Evolutionary conservation across 2,113 vertebrate genomes (phyloP).

Genomic region (Bothrops jararaca): DNA sequence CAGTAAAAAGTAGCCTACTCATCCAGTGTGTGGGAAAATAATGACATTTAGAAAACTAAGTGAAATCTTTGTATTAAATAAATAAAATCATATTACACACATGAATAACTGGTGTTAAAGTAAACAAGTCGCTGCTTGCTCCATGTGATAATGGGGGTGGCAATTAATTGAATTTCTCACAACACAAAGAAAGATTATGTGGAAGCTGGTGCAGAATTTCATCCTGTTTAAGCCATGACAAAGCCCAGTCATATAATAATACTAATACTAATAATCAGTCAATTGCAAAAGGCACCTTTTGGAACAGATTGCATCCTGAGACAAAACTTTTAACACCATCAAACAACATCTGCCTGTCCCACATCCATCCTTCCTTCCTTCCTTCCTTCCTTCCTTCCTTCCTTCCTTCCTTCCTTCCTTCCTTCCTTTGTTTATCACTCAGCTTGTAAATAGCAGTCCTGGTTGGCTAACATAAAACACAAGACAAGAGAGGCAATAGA

Average conservation of each 20-base stretch:
- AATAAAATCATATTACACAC: neutral
- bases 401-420: neutral
- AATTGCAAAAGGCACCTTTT: neutral
- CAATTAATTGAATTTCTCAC: neutral
- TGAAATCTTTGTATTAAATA: neutral
- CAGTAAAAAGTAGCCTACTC: neutral
- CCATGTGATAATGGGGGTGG: neutral
- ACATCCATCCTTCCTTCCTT: neutral
- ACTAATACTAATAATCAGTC: neutral
- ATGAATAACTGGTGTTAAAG: neutral
- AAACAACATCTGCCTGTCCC: neutral
- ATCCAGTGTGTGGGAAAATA: neutral
- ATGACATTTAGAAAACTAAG: neutral
- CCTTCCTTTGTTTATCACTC: neutral
- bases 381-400: neutral
- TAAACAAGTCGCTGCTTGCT: conserved; percentile 10
- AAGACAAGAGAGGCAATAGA: neutral
- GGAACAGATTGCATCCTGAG: neutral
- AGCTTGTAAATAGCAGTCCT: neutral
- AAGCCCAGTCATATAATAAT: neutral
- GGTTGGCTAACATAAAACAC: neutral
- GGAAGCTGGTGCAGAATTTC: neutral
- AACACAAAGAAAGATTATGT: neutral
- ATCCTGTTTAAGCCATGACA: neutral
- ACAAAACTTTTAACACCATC: neutral